Conservation (phyloP, 2,888 invertebrate species). For the Netelia inedita region DNA sequence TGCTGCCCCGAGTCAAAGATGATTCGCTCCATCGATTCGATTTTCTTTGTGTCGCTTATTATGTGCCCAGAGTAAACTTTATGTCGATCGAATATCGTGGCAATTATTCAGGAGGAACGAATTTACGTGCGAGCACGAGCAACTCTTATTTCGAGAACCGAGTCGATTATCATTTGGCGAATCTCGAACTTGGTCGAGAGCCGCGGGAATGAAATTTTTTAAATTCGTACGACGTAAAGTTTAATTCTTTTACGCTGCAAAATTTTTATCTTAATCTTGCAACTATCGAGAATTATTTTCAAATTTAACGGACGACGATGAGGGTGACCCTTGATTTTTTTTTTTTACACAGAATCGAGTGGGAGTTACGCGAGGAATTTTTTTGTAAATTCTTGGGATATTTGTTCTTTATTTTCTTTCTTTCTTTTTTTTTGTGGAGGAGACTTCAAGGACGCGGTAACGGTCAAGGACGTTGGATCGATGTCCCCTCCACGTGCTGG, state of each 20-base stretch:
- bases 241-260: no score
- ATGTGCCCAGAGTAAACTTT: background rate
- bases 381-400: background rate
- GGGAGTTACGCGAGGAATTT: slow-evolving; percentile 3
- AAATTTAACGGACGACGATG: no score
- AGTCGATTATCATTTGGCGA: background rate
- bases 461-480: slow-evolving; percentile 63
- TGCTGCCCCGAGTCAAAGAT: slow-evolving; percentile 40
- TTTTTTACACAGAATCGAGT: background rate
- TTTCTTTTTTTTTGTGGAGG: slow-evolving; percentile 13
- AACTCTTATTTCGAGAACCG: no score
- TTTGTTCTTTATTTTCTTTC: background rate
- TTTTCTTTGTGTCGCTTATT: slow-evolving; percentile 12
- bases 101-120: slow-evolving; percentile 50
- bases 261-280: no score
- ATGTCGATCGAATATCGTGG: slow-evolving; percentile 37
- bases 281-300: no score
- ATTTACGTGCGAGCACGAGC: slow-evolving; percentile 55
- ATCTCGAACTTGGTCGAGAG: no score
- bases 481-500: slow-evolving; percentile 40
- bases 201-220: no score
- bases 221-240: no score
- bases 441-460: slow-evolving; percentile 40
- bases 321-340: no score
- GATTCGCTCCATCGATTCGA: slow-evolving; percentile 5